Evolutionary conservation across 64 coral and sea anemone species (phyloP).

Genomic region (Platygyra sinensis): DNA sequence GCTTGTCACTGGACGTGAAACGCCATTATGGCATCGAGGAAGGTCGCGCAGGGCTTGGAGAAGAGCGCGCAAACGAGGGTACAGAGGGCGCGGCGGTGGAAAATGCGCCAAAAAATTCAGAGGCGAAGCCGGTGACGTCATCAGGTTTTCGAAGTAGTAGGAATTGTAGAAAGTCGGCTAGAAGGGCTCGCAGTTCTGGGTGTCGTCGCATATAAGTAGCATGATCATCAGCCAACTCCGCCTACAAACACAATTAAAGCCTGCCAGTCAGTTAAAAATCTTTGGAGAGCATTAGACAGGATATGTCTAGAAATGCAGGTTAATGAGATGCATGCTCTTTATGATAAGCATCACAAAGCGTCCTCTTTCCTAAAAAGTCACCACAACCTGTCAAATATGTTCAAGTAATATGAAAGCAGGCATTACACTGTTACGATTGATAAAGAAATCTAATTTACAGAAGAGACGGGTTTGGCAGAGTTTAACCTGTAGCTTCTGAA

Average conservation of each 20-base stretch:
- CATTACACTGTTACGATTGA: no score
- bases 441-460: no score
- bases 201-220: slow-evolving; percentile 92
- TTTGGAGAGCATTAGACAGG: not conserved
- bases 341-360: no score
- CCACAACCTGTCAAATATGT: no score
- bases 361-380: no score
- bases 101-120: slow-evolving; percentile 91
- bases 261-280: not conserved
- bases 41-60: slow-evolving; percentile 29
- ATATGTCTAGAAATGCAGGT: no score
- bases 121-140: slow-evolving; percentile 94
- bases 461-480: no score
- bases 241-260: slow-evolving; percentile 48
- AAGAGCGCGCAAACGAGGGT: slow-evolving; percentile 79
- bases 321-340: no score
- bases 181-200: slow-evolving; percentile 84
- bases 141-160: slow-evolving; percentile 92
- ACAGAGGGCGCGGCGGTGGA: slow-evolving; percentile 76
- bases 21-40: slow-evolving; percentile 14
- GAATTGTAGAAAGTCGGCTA: slow-evolving; percentile 96
- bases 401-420: no score
- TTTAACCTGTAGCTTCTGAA: no score
- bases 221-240: slow-evolving; percentile 90
- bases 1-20: not conserved